Base-by-base conservation (phyloP, 2,888 invertebrate species). In the Drosophila greeni region DNA sequence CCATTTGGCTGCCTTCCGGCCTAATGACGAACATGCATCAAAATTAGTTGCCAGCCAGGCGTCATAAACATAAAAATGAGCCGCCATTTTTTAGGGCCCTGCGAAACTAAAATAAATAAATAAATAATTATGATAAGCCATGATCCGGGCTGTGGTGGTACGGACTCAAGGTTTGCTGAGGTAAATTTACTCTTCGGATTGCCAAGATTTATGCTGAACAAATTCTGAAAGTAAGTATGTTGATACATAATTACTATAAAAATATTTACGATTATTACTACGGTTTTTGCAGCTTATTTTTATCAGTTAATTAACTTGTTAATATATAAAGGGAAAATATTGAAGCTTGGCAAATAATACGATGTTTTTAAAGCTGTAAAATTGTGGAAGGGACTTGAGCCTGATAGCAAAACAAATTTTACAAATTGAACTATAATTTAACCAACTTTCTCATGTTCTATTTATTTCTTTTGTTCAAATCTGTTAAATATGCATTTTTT, bases 21-120 rank as follows among this genome's bases (percentile, higher is more conserved):
- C 47, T 78, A 83, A 81, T 83, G 81, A 83, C 57, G 66, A 64
- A 40, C 76, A 78, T 78, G 84, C 75, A 81, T 81, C 82, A 81
- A 83, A 73, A 72, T 73, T 71, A 68, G 70, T 64, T 67, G 66
- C 56, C 54, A 62, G 62, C 34, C 51, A 26, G 59, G 57, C 69
- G 53, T 59, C 49, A 59, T 59, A 53, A 33, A 48, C 72, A 72
- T 65, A 65, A 73, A 77, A 75, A 53, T 53, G 66, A 64, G 54
- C 49, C 51, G 45, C 62, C 66, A 61, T 66, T 66, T 66, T 64
- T 64, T 51, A n/a, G 20, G 55, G 57, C 42, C 43, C 51, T n/a
- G 48, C 36, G 43, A 45, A 70, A 71, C 68, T 70, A 55, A 76
- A 66, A 70, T 75, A 80, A 82, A 79, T 79, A 79, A 82, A 78